Evolutionary conservation across 2,797 vertebrate species (phyloP).

Genomic region (Mionectes olivaceus): DNA sequence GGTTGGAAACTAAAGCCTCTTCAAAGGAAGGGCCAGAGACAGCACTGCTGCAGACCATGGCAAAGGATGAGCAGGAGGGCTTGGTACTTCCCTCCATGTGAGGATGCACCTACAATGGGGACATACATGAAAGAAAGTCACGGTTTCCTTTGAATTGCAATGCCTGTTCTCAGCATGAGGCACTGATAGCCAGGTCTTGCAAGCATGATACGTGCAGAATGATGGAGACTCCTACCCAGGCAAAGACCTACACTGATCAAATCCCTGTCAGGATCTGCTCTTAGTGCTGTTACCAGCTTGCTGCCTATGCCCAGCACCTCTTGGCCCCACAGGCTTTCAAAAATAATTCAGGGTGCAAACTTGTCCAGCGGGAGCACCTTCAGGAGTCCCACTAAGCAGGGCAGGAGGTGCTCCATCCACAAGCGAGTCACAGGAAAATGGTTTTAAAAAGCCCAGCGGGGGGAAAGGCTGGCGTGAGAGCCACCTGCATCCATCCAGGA

Average conservation of each 20-base stretch:
- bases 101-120: neutral
- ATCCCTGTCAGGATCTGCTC: neutral
- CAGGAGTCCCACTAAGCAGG: neutral
- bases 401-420: neutral
- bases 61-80: neutral
- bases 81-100: rapidly evolving
- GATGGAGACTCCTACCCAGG: neutral
- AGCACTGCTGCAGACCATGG: neutral
- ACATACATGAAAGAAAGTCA: rapidly evolving
- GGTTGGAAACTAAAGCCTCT: neutral
- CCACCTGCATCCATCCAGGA: neutral
- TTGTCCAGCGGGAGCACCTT: rapidly evolving
- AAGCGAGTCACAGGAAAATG: neutral
- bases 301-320: neutral
- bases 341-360: neutral
- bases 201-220: rapidly evolving
- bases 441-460: neutral
- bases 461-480: neutral
- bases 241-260: neutral
- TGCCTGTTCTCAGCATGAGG: neutral
- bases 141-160: neutral
- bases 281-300: rapidly evolving
- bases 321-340: neutral
- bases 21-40: neutral
- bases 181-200: rapidly evolving